Base-by-base conservation (phyloP, 1,140 invertebrate species). In the Drosophila elegans region DNA sequence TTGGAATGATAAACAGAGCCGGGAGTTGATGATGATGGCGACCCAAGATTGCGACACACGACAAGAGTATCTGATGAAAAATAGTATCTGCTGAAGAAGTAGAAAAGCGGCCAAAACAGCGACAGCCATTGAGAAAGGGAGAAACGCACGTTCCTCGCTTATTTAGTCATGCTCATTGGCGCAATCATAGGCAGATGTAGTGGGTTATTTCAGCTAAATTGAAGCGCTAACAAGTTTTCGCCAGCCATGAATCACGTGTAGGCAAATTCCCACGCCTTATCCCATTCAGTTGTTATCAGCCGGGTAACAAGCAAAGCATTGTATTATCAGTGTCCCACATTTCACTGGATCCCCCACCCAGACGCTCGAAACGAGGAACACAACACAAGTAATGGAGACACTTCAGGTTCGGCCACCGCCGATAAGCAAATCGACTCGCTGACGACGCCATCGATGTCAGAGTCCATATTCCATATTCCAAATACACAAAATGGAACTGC, bases 11-110 rank as follows among this genome's bases (percentile, higher is more conserved):
- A 72, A 76, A 57, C 54, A 75, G 48, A 51, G 49, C 42, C 41
- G 9, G 39, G 46, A 55, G 68, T 34, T 51, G 56, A 68, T 48
- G 63, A 45, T 74, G 73, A 64, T 75, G 73, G 52, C 46, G 56
- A 77, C 74, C 75, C 76, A 52, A 81, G 56, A 77, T 80, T 80
- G 74, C 66, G 74, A 73, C 75, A 79, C 67, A 78, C 69, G 42
- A 64, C 68, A 62, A 64, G 49, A 71, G 41, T 52, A 48, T 48
- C 46, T 42, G 45, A 21, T 13, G 36, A 25, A 13, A 49, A 56
- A 54, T 41, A 41, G 41, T 56, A 52, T 46, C 55, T 52, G 57
- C 46, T 36, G 56, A 32, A 56, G 66, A 61, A 63, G 71, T 71
- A 51, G 44, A 16, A 68, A 52, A 41, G 36, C 38, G 13, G 49